These are phyloP conservation scores for Neopelma chrysocephalum DNA, from an alignment of 2,797 vertebrate species.

Conservation along the genomic window DNA sequence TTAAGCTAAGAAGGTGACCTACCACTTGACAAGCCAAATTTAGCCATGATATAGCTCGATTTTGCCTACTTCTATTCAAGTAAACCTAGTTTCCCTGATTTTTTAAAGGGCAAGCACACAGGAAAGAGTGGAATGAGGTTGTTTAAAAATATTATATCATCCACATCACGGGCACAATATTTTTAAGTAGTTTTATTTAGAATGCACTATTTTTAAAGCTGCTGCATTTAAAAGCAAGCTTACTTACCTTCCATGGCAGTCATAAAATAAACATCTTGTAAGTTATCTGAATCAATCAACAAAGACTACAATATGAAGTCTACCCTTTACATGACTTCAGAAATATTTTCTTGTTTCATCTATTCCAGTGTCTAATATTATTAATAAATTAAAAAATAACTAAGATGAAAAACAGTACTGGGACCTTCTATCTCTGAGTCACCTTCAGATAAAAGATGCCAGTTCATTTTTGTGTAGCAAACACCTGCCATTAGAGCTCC, in stretches of 20 bases:
- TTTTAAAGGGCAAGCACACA: background rate
- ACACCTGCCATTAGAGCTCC: background rate
- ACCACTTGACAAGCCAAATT: background rate
- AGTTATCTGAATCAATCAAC: background rate
- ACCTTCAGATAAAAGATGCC: background rate
- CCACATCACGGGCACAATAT: background rate
- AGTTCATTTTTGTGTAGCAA: background rate
- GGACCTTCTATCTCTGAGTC: background rate
- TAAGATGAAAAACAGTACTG: background rate
- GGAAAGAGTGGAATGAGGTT: background rate
- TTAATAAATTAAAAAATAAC: background rate
- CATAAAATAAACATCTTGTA: background rate
- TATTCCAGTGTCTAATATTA: background rate
- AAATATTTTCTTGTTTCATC: background rate
- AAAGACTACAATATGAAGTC: background rate
- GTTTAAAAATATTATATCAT: background rate
- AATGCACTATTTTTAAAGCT: conserved; percentile 15
- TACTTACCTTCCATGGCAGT: background rate
- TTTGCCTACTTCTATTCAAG: background rate
- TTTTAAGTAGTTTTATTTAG: conserved; percentile 33
- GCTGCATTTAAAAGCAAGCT: conserved; percentile 11
- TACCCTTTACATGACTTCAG: background rate
- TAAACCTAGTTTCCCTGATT: background rate
- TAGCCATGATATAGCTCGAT: background rate
- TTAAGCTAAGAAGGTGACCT: conserved; percentile 23